phyloP scores from a whole-genome alignment of 2,888 invertebrate genomes.

The Lasius fuliginosus region DNA sequence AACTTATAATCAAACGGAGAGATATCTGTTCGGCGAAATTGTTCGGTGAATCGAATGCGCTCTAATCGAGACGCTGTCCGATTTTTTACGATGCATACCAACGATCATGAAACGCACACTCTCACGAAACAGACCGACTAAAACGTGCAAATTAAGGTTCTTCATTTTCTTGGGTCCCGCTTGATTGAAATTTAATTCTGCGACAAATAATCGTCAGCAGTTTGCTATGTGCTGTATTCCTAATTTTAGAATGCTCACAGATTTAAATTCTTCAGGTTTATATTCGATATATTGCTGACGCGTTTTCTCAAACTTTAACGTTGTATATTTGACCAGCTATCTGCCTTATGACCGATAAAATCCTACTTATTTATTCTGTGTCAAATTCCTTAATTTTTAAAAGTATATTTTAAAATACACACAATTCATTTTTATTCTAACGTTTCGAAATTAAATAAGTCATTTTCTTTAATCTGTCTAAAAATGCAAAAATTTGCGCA shows the following conservation, averaged over 20 bases:
- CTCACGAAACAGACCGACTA: not conserved
- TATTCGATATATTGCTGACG: slow-evolving; percentile 30
- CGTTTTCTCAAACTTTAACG: not conserved
- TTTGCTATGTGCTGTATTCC: slow-evolving; percentile 16
- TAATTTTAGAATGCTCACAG: slow-evolving; percentile 32
- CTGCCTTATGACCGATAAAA: slow-evolving; percentile 13
- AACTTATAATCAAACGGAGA: slow-evolving; percentile 19
- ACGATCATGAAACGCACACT: not conserved
- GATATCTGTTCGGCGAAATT: slow-evolving; percentile 12
- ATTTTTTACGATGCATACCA: slow-evolving; percentile 10
- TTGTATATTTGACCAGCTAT: slow-evolving; percentile 24
- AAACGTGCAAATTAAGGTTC: slow-evolving; percentile 31
- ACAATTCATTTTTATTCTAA: not conserved
- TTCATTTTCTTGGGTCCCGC: slow-evolving; percentile 15
- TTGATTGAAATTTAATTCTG: slow-evolving; percentile 47
- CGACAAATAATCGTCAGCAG: slow-evolving; percentile 41
- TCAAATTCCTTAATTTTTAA: not conserved
- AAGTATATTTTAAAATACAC: not conserved
- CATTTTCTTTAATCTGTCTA: not conserved
- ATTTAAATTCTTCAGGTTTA: slow-evolving; percentile 34
- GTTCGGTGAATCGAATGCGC: not conserved
- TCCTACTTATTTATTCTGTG: not conserved
- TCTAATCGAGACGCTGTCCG: not conserved
- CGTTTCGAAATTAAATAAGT: not conserved
- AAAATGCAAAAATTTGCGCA: slow-evolving; percentile 4